These are phyloP conservation scores for Cyanoderma ruficeps DNA, from an alignment of 2,113 vertebrate genomes.

Conservation along the genomic window DNA sequence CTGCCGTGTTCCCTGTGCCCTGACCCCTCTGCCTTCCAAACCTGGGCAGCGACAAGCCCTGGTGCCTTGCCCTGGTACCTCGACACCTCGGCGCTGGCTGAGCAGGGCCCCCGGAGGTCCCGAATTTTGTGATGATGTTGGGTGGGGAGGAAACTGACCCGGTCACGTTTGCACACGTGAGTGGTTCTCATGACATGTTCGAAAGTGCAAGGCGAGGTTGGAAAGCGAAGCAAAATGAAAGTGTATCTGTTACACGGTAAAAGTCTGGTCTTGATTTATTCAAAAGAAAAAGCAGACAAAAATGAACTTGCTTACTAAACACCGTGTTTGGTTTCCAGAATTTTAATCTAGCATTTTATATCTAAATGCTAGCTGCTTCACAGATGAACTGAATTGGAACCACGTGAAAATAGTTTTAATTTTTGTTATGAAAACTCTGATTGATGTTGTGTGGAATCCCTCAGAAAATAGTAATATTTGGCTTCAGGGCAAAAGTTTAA, in stretches of 20 bases:
- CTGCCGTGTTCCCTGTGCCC: fast-evolving
- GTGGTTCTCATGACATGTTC: background rate
- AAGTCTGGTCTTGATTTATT: background rate
- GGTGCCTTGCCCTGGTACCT: fast-evolving
- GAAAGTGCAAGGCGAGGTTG: fast-evolving
- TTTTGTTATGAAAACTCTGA: background rate
- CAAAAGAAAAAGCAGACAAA: background rate
- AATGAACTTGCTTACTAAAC: background rate
- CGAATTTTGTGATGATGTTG: fast-evolving
- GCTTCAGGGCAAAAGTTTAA: background rate
- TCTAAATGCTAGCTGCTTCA: background rate
- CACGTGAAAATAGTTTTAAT: background rate
- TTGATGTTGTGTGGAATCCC: background rate
- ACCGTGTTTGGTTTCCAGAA: background rate
- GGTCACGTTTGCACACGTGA: fast-evolving
- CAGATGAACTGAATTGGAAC: background rate
- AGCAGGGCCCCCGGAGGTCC: background rate
- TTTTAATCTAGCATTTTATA: background rate
- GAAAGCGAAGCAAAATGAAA: background rate
- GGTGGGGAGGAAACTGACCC: background rate
- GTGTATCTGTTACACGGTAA: background rate
- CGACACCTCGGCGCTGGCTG: fast-evolving
- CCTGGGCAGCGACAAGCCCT: fast-evolving
- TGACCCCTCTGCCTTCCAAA: background rate
- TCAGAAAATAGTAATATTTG: background rate